Base-by-base conservation (phyloP, 2,888 invertebrate species). In the Cheilosia impressa region DNA sequence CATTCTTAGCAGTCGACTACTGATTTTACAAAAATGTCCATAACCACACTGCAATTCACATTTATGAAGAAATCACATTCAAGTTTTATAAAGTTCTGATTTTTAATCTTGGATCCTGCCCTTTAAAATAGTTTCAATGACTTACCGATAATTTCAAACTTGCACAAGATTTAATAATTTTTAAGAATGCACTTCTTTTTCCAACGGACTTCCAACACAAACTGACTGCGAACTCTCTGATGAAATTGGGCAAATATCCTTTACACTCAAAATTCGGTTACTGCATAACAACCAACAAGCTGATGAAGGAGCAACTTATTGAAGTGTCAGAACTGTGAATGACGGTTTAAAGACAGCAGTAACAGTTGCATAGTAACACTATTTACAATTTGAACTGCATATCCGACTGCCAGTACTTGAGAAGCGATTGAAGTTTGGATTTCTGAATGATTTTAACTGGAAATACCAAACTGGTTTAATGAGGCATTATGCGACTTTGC, bases 241-340 rank as follows among this genome's bases (percentile, higher is more conserved):
- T 22, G 10, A 38, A 43, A 17, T 50, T n/a, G 10, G 31, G 31
- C 43, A 60, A 15, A 50, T 4, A 27, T 17, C 31, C 38, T 17
- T 17, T 34, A 52, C 50, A 19, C 17, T 57, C 7, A 65, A 38
- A 47, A 15, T 50, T 17, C 47, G 17, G 63, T n/a, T 62, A 22
- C 66, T 60, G n/a, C 47, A 58, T 57, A 69, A 71, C 52, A 52
- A 43, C 31, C 27, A 24, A 19, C 13, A 45, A 43, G 27, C 63
- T 63, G 38, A 73, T 19, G 13, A 66, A 17, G 22, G 66, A 65
- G n/a, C n/a, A 65, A 73, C 60, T 50, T 75, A 84, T 84, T 76
- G 80, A 84, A 62, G 60, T 84, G 80, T 84, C 80, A 80, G 71
- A 80, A 71, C 38, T 58, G 50, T 75, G 80, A 84, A 71, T 76